Evolutionary conservation across 2,113 vertebrate genomes (phyloP).

Genomic region (Elephas maximus): DNA sequence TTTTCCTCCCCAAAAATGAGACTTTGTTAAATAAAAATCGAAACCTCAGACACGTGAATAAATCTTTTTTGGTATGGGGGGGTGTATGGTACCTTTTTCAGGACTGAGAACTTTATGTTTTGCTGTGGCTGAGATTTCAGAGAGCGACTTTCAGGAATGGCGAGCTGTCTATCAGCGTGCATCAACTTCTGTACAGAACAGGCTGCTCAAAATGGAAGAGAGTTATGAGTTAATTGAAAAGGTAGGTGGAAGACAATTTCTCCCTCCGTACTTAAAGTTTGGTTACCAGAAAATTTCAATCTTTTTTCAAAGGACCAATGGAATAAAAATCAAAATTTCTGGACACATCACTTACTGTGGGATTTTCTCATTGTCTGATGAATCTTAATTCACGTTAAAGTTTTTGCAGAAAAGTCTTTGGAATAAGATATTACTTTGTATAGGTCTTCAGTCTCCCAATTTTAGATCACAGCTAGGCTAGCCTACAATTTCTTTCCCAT

Average conservation of each 20-base stretch:
- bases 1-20: not conserved
- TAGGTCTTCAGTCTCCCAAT: not conserved
- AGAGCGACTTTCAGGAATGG: constrained; percentile 96
- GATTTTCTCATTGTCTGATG: not conserved
- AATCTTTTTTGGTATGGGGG: not conserved
- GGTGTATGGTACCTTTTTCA: constrained; percentile 78
- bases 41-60: not conserved
- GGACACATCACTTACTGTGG: not conserved
- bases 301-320: not conserved
- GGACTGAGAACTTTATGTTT: constrained; percentile 98
- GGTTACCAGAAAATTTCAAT: not conserved
- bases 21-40: not conserved
- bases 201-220: constrained; percentile 97
- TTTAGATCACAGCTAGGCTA: not conserved
- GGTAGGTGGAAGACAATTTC: constrained; percentile 85
- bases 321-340: not conserved
- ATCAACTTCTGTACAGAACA: constrained; percentile 95
- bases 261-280: not conserved
- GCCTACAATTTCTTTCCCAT: not conserved
- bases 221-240: constrained; percentile 98
- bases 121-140: constrained; percentile 95
- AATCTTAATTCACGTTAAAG: not conserved
- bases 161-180: constrained; percentile 93
- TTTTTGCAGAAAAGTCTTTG: not conserved
- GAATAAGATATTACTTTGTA: not conserved